These are phyloP conservation scores for Galbula dea DNA, from an alignment of 2,113 vertebrate genomes.

Conservation along the genomic window DNA sequence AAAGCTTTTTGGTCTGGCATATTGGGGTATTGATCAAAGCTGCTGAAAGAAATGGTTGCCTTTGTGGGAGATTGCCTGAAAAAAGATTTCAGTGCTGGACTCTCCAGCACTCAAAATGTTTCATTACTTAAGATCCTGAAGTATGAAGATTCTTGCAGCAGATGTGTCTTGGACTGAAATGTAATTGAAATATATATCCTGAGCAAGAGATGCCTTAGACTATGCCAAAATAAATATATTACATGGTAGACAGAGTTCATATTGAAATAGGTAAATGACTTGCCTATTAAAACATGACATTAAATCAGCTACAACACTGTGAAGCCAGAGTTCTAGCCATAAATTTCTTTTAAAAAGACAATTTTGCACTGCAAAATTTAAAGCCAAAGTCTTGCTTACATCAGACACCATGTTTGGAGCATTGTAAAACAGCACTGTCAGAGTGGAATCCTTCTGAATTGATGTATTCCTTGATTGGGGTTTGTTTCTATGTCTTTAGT, in stretches of 20 bases:
- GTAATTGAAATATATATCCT: slow-evolving; percentile 64
- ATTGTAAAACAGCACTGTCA: neutral
- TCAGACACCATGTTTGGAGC: neutral
- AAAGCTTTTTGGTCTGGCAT: slow-evolving; percentile 4
- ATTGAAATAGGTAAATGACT: slow-evolving; percentile 23
- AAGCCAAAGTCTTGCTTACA: neutral
- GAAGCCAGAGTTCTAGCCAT: neutral
- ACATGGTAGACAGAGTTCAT: slow-evolving; percentile 7
- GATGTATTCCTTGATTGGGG: neutral
- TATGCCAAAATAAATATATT: slow-evolving; percentile 30
- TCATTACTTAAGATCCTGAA: slow-evolving; percentile 53
- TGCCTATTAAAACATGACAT: slow-evolving; percentile 48
- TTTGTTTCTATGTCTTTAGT: neutral
- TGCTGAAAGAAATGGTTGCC: slow-evolving; percentile 40
- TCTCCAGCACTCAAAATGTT: slow-evolving; percentile 44
- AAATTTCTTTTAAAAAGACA: neutral
- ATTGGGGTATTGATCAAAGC: slow-evolving; percentile 54
- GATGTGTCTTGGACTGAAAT: slow-evolving; percentile 32
- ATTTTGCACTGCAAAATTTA: neutral
- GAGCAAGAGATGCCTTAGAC: slow-evolving; percentile 4
- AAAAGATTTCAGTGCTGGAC: slow-evolving; percentile 48
- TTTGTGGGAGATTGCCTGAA: slow-evolving; percentile 51
- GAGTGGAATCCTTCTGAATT: neutral
- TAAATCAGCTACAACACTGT: slow-evolving; percentile 18
- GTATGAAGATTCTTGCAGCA: slow-evolving; percentile 50